Evolutionary conservation across 2,888 invertebrate genomes (phyloP), one percentile per base, ranked within the genome.

Genomic region (Caenorhabditis japonica): DNA sequence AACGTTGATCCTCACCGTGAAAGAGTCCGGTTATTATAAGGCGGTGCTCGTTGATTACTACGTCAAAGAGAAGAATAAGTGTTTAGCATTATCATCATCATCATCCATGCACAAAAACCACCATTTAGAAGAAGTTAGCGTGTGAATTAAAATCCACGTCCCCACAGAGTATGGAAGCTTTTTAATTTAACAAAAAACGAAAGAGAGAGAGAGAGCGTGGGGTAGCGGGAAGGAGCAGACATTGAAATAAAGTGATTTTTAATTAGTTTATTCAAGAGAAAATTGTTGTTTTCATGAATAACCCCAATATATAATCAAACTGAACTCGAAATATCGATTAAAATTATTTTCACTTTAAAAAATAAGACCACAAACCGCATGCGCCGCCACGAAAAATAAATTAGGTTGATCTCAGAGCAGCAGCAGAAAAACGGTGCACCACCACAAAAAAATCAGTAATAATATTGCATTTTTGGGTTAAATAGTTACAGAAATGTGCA

Each of bases 21-120:
- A 36, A 17, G 2, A 17, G 17, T 19, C 15, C 39, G 15, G 3
- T n/a, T n/a, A n/a, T n/a, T n/a, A n/a, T n/a, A n/a, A n/a, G n/a
- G n/a, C n/a, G n/a, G n/a, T n/a, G n/a, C n/a, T n/a, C n/a, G n/a
- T n/a, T n/a, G n/a, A n/a, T n/a, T n/a, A n/a, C n/a, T n/a, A n/a
- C n/a, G n/a, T n/a, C n/a, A n/a, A n/a, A n/a, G n/a, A n/a, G n/a
- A n/a, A n/a, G n/a, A n/a, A 27, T 10, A 4, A 23, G 19, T 44
- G 8, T 19, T 21, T 23, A 23, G 17, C 44, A 13, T 33, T 52
- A 25, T 33, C 23, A 56, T 34, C 25, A 43, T 47, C 47, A 53
- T 46, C 55, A 64, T 56, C 56, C 64, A 64, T 64, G 64, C 64
- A 64, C 64, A 64, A 52, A 52, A 41, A 61, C 49, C 38, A 21